phyloP scores from a whole-genome alignment of 2,113 vertebrate genomes.

The Sinosuthora webbiana region DNA sequence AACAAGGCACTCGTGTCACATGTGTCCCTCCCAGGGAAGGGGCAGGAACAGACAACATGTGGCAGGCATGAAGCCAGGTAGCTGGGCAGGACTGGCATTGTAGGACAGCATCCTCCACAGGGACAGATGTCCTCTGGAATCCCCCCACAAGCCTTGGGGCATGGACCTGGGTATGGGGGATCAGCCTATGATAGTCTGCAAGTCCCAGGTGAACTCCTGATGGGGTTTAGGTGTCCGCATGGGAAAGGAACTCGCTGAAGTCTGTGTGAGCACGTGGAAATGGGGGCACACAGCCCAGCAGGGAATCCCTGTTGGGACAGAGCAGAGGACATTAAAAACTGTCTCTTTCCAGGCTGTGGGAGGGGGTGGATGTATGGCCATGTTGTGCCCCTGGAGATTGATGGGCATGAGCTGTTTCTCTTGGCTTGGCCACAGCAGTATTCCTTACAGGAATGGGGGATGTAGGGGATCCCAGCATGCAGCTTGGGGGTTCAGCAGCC shows the following conservation, averaged over 20 bases:
- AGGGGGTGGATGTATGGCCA: background rate
- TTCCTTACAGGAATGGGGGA: background rate
- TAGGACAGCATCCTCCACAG: background rate
- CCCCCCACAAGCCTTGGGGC: rapidly evolving
- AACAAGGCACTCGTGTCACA: background rate
- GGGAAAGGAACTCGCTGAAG: background rate
- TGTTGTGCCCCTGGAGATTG: background rate
- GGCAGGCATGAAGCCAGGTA: background rate
- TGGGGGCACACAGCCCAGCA: no score
- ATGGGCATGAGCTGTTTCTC: background rate
- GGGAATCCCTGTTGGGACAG: background rate
- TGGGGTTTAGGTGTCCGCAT: rapidly evolving
- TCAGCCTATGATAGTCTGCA: background rate
- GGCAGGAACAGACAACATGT: background rate
- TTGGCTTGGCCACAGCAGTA: background rate
- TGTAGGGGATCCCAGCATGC: background rate
- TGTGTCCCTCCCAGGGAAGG: rapidly evolving
- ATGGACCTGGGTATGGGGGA: background rate
- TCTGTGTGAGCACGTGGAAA: rapidly evolving
- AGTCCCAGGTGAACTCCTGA: background rate
- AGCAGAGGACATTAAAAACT: background rate
- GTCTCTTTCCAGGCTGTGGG: background rate
- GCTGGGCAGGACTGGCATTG: background rate
- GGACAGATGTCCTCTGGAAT: background rate
- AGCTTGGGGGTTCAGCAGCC: background rate